Percentiles rank a stretch among this genome's conserved stretches.
phyloP scores from a whole-genome alignment of 2,888 invertebrate species.

The Lumbricus terrestris region DNA sequence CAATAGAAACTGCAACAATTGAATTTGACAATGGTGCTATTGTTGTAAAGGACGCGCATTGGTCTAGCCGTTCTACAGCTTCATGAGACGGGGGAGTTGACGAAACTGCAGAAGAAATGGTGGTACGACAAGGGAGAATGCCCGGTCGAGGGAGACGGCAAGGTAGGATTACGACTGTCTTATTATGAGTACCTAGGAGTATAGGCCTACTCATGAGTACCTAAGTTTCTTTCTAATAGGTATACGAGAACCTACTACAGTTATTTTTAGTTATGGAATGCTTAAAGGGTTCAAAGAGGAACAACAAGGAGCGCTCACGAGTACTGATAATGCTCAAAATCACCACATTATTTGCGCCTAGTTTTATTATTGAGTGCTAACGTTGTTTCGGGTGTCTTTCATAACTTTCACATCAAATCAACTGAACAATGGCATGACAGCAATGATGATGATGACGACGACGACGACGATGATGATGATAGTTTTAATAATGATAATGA shows the following conservation, averaged over 20 bases:
- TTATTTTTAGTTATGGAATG: too few relatives aligned
- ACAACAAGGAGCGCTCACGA: too few relatives aligned
- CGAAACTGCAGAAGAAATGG: conserved; percentile 90
- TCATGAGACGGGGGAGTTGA: conserved; percentile 86
- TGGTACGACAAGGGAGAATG: conserved; percentile 77
- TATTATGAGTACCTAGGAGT: neutral
- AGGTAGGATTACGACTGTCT: conserved; percentile 21
- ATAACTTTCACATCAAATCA: too few relatives aligned
- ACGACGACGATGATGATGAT: too few relatives aligned
- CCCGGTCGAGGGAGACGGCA: conserved; percentile 42
- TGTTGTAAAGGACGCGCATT: conserved; percentile 54
- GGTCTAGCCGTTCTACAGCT: conserved; percentile 87
- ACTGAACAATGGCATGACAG: too few relatives aligned
- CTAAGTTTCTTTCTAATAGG: neutral
- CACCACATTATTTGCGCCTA: too few relatives aligned
- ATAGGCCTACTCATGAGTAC: neutral
- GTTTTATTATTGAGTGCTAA: too few relatives aligned
- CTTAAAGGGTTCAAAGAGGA: too few relatives aligned
- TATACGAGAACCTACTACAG: neutral
- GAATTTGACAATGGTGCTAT: neutral
- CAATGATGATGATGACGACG: too few relatives aligned
- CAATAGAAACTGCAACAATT: neutral
- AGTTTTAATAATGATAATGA: too few relatives aligned
- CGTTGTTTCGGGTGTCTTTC: too few relatives aligned
- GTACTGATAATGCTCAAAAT: too few relatives aligned